Percentiles rank a stretch among this genome's conserved stretches.
phyloP scores from a whole-genome alignment of 2,797 vertebrate species.

The Monodelphis domestica region DNA sequence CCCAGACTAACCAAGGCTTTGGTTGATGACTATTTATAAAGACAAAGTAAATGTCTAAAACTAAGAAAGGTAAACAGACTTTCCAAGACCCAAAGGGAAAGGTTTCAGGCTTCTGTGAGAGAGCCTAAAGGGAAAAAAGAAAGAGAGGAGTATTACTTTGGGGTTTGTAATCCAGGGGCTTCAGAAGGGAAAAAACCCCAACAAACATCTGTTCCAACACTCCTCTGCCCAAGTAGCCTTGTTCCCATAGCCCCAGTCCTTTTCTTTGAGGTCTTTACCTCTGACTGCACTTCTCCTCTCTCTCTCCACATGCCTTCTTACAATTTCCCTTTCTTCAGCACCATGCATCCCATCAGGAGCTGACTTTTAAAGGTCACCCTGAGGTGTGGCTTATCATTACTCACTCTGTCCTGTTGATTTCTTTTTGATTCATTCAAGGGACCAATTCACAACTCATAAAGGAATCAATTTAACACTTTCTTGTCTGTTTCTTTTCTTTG shows the following conservation, averaged over 20 bases:
- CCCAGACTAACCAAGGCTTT: neutral
- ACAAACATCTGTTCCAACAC: neutral
- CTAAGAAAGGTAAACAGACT: constrained; percentile 1
- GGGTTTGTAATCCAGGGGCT: neutral
- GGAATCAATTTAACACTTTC: neutral
- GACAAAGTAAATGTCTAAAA: constrained; percentile 4
- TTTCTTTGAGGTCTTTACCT: neutral
- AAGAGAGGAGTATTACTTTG: neutral
- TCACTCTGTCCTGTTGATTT: neutral
- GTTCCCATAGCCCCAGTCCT: neutral
- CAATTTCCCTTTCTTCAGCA: neutral
- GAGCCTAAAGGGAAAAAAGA: neutral
- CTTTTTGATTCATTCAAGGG: constrained; percentile 2
- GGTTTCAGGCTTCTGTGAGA: neutral
- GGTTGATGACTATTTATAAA: constrained; percentile 7
- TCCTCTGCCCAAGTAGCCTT: neutral
- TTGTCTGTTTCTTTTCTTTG: neutral
- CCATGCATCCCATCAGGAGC: neutral
- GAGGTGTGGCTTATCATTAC: neutral
- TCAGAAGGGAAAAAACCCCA: neutral
- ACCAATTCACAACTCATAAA: neutral
- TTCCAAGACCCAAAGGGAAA: neutral
- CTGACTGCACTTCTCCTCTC: neutral
- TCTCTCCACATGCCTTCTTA: neutral
- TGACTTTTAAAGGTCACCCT: constrained; percentile 8